Conservation (phyloP, 2,888 invertebrate genomes). For the Acrocyrtus sp. region DNA sequence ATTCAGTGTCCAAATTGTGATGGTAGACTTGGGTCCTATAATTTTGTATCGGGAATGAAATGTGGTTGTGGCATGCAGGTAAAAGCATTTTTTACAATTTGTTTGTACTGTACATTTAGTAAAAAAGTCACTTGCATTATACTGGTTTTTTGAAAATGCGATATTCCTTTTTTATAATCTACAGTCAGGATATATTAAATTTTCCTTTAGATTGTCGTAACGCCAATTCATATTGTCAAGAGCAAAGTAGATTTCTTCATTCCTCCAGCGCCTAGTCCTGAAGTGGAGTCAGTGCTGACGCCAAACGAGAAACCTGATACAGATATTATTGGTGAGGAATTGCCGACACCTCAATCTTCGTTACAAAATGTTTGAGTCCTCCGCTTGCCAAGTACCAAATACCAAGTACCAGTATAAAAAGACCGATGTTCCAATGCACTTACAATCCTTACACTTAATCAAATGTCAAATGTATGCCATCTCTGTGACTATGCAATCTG, state of each 20-base stretch:
- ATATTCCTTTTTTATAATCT: too few relatives aligned
- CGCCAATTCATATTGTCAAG: conserved; percentile 73
- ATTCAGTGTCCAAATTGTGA: conserved; percentile 73
- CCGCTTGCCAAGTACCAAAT: too few relatives aligned
- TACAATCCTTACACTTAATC: too few relatives aligned
- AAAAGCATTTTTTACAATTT: not conserved
- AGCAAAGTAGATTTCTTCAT: conserved; percentile 72
- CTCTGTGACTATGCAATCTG: too few relatives aligned
- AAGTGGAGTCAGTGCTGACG: not conserved
- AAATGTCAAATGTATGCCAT: too few relatives aligned
- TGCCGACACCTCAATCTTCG: too few relatives aligned
- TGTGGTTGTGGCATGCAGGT: conserved; percentile 71
- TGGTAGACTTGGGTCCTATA: conserved; percentile 74
- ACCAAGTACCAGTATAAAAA: too few relatives aligned
- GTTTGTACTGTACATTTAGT: not conserved
- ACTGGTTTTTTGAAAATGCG: too few relatives aligned
- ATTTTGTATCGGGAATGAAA: conserved; percentile 74
- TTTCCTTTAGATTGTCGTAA: conserved; percentile 68
- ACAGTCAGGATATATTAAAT: not conserved
- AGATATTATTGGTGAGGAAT: not conserved
- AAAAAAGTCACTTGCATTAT: not conserved
- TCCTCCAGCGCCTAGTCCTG: conserved; percentile 10
- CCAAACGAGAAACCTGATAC: not conserved
- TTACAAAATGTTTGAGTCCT: too few relatives aligned
- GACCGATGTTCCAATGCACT: too few relatives aligned